A percentile compares a stretch with the other conserved stretches of the same genome.
Evolutionary conservation across 2,888 invertebrate species (phyloP).

Genomic region (Lumbricus terrestris): DNA sequence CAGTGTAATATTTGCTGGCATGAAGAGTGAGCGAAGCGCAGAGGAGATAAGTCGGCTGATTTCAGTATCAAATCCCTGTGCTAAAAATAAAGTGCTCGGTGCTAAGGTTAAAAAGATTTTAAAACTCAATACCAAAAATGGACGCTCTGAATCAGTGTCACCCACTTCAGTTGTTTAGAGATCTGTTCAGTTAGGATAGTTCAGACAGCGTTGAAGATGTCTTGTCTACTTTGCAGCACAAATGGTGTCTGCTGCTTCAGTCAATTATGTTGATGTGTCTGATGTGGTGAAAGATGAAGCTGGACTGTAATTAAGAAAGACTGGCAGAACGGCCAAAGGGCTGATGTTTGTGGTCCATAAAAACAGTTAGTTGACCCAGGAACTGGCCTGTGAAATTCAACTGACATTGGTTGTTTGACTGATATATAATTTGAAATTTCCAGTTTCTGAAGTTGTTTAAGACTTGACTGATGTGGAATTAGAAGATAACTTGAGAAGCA

Average conservation of each 20-base stretch:
- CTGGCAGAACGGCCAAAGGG: neutral
- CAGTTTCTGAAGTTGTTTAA: neutral
- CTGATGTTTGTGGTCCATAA: neutral
- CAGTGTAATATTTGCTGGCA: too few species aligned
- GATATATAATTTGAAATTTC: neutral
- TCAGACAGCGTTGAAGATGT: neutral
- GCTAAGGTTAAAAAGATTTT: neutral
- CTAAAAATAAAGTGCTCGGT: neutral
- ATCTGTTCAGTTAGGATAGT: neutral
- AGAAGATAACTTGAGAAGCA: neutral
- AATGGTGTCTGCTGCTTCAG: neutral
- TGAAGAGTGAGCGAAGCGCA: too few species aligned
- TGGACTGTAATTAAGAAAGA: neutral
- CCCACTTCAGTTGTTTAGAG: neutral
- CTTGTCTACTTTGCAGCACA: neutral
- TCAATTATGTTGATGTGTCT: constrained; percentile 3
- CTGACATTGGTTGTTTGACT: neutral
- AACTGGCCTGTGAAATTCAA: neutral
- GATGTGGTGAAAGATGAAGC: neutral
- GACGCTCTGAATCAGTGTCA: neutral
- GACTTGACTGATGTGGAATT: neutral
- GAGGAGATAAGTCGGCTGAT: too few species aligned
- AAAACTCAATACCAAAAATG: neutral
- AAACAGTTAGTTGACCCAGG: too few species aligned
- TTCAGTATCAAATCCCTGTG: too few species aligned